Percentiles rank a stretch among this genome's conserved stretches.
phyloP scores from a whole-genome alignment of 2,113 vertebrate genomes.

The Pagrus major region DNA sequence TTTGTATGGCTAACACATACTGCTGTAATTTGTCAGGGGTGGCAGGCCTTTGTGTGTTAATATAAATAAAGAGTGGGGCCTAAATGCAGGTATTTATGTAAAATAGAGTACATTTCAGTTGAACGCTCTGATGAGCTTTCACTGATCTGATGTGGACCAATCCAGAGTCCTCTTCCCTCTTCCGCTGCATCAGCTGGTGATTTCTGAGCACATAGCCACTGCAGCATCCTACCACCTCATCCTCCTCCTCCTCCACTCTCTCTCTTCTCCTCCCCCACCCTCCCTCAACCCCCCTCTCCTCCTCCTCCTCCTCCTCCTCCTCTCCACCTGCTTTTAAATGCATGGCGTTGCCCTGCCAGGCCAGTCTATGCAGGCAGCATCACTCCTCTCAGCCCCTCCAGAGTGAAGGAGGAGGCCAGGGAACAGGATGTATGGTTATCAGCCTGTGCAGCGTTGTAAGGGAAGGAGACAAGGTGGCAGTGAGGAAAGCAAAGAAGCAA shows the following conservation, averaged over 20 bases:
- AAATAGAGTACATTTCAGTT: conserved; percentile 46
- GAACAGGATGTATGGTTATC: conserved; percentile 63
- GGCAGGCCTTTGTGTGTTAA: conserved; percentile 33
- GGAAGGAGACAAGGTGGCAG: conserved; percentile 56
- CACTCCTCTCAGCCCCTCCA: conserved; percentile 61
- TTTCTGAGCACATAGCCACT: conserved; percentile 87
- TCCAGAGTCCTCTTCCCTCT: conserved; percentile 72
- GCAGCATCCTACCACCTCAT: conserved; percentile 86
- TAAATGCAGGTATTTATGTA: conserved; percentile 34
- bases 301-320: conserved; percentile 46
- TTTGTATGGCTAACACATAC: conserved; percentile 62
- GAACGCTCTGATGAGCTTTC: conserved; percentile 61
- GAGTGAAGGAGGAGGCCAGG: conserved; percentile 47
- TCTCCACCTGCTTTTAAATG: conserved; percentile 86
- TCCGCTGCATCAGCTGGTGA: conserved; percentile 88
- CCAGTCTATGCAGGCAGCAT: conserved; percentile 72
- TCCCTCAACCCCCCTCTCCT: conserved; percentile 56
- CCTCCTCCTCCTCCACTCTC: conserved; percentile 58
- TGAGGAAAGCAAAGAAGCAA: too few relatives aligned
- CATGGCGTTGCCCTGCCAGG: conserved; percentile 74
- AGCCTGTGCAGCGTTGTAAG: conserved; percentile 27
- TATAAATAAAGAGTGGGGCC: conserved; percentile 18
- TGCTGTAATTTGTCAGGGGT: conserved; percentile 61
- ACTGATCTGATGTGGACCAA: conserved; percentile 65
- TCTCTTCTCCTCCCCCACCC: conserved; percentile 74